Conservation (phyloP, 1,140 invertebrate genomes). For the Triops longicaudatus region DNA sequence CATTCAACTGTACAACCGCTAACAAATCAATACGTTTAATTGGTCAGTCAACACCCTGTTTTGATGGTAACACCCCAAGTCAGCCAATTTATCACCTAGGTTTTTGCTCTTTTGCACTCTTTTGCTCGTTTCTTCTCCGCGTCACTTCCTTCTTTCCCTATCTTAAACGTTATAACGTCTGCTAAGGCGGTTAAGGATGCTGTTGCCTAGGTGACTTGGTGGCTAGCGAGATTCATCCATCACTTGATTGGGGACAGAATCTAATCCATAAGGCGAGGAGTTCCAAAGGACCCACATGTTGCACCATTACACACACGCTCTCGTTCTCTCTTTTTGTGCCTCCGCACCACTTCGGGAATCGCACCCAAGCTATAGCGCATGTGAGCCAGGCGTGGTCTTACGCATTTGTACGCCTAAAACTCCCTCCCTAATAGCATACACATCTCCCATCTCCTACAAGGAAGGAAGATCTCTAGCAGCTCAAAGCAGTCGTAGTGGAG, state of each 20-base stretch:
- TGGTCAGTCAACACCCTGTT: not conserved
- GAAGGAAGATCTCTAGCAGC: not conserved
- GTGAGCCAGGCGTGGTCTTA: slow-evolving; percentile 1
- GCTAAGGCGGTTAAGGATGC: not conserved
- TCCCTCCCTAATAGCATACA: not conserved
- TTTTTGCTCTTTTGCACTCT: not conserved
- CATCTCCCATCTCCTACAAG: not conserved
- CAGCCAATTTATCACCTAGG: not conserved
- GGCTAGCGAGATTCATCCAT: not conserved
- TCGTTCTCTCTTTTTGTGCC: not conserved
- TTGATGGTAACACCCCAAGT: not conserved
- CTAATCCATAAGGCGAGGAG: slow-evolving; percentile 6
- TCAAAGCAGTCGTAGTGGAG: not conserved
- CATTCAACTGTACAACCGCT: not conserved
- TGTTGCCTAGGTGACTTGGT: not conserved
- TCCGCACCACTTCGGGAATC: not conserved
- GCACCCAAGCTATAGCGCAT: not conserved
- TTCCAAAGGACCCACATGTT: slow-evolving; percentile 11
- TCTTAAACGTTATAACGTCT: not conserved
- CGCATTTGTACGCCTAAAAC: not conserved
- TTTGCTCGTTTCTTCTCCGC: not conserved
- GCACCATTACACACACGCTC: slow-evolving; percentile 5
- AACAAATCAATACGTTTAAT: not conserved
- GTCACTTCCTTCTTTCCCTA: not conserved
- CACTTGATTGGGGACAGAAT: slow-evolving; percentile 14